A percentile compares a stretch with the other conserved stretches of the same genome.
Evolutionary conservation across 2,113 vertebrate species (phyloP).

Genomic region (Dryoscopus gambensis): DNA sequence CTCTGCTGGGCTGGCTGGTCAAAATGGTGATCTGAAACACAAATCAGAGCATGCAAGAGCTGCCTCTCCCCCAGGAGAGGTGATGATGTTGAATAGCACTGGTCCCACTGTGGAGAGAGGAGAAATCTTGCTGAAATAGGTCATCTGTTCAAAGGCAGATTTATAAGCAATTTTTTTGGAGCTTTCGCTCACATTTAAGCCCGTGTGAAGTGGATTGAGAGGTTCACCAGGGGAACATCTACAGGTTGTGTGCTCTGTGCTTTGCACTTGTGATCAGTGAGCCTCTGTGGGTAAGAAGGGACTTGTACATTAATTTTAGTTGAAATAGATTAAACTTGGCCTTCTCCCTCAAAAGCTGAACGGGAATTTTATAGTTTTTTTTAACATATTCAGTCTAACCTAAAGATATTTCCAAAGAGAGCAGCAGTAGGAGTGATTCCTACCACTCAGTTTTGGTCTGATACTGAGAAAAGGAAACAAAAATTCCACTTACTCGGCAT

Average conservation of each 20-base stretch:
- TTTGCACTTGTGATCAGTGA: neutral
- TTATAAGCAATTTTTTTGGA: neutral
- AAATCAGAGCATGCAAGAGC: neutral
- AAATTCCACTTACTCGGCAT: neutral
- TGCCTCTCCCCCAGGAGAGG: neutral
- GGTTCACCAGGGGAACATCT: neutral
- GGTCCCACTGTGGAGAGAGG: neutral
- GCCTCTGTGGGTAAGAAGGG: neutral
- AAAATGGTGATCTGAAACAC: constrained; percentile 84
- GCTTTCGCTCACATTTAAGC: neutral
- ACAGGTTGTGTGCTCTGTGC: neutral
- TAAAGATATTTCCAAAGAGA: neutral
- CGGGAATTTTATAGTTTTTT: neutral
- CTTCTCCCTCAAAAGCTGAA: neutral
- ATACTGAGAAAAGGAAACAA: neutral
- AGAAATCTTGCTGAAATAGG: neutral
- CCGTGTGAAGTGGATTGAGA: neutral
- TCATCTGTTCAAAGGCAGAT: neutral
- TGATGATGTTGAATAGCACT: neutral
- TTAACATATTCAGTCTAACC: neutral
- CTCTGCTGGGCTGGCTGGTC: constrained; percentile 77
- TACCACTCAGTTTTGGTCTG: neutral
- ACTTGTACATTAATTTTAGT: neutral
- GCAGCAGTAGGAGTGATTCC: neutral
- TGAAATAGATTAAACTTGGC: neutral